Evolutionary conservation across 2,113 vertebrate genomes (phyloP).

Genomic region (Ammodramus savannarum): DNA sequence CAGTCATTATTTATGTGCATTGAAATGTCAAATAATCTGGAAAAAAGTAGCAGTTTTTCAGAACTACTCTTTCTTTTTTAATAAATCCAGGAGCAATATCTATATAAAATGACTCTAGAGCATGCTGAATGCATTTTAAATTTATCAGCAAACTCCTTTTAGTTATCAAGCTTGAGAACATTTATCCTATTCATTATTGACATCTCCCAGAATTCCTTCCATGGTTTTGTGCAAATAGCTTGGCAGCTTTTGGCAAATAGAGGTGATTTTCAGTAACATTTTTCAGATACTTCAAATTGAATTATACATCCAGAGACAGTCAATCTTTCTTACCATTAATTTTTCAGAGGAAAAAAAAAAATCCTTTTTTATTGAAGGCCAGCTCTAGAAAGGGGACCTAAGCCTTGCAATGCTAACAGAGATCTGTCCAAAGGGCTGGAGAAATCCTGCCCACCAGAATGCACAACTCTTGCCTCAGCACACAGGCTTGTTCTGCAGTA

Average conservation of each 20-base stretch:
- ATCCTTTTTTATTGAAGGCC: neutral
- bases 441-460: neutral
- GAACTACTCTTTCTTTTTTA: neutral
- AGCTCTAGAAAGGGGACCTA: neutral
- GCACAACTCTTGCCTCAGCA: neutral
- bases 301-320: conserved; percentile 34
- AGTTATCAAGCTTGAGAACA: conserved; percentile 30
- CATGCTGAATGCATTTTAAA: neutral
- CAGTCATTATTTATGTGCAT: neutral
- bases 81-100: neutral
- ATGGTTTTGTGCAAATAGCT: conserved; percentile 34
- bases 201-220: conserved; percentile 26
- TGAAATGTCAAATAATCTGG: neutral
- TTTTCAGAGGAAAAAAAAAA: neutral
- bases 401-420: neutral
- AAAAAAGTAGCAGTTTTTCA: neutral
- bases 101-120: neutral
- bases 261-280: conserved; percentile 36
- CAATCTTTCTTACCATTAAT: conserved; percentile 34
- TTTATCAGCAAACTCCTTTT: conserved; percentile 4
- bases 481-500: neutral
- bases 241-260: conserved; percentile 41
- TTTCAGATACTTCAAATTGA: conserved; percentile 37
- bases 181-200: conserved; percentile 46
- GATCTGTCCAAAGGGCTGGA: neutral